Evolutionary conservation across 2,797 vertebrate species (phyloP).

Genomic region (Tragopan temminckii): DNA sequence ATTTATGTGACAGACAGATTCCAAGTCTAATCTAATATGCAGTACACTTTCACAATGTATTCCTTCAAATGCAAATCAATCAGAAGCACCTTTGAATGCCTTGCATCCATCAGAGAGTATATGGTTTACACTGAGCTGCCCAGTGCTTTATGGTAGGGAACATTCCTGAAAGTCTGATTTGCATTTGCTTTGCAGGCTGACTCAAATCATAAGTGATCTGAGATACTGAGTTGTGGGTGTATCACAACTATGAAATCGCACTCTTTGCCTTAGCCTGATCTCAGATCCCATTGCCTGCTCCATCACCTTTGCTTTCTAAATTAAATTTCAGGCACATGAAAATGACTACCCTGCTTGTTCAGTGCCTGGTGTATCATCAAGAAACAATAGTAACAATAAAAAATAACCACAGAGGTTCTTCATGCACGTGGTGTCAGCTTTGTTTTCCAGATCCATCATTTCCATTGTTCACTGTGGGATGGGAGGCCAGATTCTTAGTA

Average conservation of each 20-base stretch:
- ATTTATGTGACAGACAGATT: not conserved
- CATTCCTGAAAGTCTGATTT: fast-evolving
- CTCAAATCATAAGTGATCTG: not conserved
- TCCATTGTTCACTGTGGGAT: fast-evolving
- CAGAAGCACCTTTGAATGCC: not conserved
- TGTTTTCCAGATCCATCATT: not conserved
- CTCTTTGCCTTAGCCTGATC: not conserved
- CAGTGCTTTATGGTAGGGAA: not conserved
- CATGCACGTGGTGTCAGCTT: not conserved
- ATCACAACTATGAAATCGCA: not conserved
- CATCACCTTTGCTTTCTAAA: not conserved
- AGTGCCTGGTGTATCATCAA: not conserved
- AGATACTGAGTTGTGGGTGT: not conserved
- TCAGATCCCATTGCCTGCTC: not conserved
- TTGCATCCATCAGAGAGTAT: fast-evolving
- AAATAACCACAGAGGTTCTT: fast-evolving
- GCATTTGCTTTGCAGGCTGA: not conserved
- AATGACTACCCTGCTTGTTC: fast-evolving
- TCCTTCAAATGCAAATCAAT: not conserved
- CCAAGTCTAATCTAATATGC: not conserved
- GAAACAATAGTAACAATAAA: not conserved
- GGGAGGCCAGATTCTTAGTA: not conserved
- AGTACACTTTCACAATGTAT: not conserved
- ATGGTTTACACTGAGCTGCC: fast-evolving
- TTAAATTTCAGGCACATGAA: not conserved